phyloP scores from a whole-genome alignment of 64 coral and sea anemone species.

The Dendrophyllia cribrosa region DNA sequence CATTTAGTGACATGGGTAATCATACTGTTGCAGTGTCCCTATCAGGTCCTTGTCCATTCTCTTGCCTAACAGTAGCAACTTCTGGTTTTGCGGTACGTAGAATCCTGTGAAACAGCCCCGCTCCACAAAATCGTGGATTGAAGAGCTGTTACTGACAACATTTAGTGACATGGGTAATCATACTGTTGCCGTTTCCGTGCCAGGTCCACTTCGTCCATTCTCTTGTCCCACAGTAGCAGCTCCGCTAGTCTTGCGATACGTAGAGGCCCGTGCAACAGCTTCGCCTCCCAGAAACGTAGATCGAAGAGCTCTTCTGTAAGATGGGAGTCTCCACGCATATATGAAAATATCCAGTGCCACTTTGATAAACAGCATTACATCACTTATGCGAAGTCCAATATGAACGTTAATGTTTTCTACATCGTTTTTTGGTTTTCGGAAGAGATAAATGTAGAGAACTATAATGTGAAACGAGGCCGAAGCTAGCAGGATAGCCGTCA shows the following conservation, averaged over 20 bases:
- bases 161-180: neutral
- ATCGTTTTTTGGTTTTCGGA: neutral
- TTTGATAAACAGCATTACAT: conserved; percentile 69
- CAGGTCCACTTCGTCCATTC: neutral
- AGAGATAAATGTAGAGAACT: conserved; percentile 56
- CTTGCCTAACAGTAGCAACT: neutral
- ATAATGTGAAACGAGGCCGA: conserved; percentile 54
- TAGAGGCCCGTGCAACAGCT: neutral
- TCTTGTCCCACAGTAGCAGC: neutral
- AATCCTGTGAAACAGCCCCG: neutral
- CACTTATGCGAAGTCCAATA: conserved; percentile 57
- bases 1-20: too few relatives aligned
- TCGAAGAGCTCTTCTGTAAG: conserved; percentile 61
- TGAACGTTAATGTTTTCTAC: conserved; percentile 31
- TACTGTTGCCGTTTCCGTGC: neutral
- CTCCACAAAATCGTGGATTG: conserved; percentile 6
- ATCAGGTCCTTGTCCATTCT: neutral
- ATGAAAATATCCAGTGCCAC: conserved; percentile 68
- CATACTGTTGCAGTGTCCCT: neutral
- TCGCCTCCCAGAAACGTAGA: neutral
- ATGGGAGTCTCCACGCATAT: conserved; percentile 69
- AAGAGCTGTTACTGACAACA: conserved; percentile 5
- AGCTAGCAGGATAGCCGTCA: conserved; percentile 57
- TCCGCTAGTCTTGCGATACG: neutral
- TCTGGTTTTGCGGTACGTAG: neutral